phyloP scores from a whole-genome alignment of 2,113 vertebrate species.

The Paedocypris sp. region DNA sequence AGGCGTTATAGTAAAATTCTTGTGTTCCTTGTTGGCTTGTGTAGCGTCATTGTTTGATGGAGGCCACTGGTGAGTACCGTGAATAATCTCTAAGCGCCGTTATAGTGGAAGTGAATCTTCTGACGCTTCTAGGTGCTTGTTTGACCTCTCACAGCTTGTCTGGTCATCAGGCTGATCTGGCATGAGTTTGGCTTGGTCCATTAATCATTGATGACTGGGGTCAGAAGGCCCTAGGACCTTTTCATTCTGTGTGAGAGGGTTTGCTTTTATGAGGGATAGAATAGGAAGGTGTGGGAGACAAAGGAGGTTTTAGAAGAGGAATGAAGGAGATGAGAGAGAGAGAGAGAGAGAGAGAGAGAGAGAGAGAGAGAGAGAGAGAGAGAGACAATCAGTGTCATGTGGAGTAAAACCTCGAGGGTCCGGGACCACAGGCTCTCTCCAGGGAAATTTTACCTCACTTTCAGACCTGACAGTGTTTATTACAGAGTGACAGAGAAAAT shows the following conservation, averaged over 20 bases:
- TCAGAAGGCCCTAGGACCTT: slow-evolving; percentile 24
- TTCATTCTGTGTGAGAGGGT: slow-evolving; percentile 29
- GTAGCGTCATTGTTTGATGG: neutral
- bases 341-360: slow-evolving; percentile 14
- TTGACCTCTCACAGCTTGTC: slow-evolving; percentile 39
- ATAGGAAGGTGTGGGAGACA: slow-evolving; percentile 19
- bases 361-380: slow-evolving; percentile 12
- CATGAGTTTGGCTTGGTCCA: slow-evolving; percentile 55
- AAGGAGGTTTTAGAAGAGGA: no score
- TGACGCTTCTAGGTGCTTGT: slow-evolving; percentile 6
- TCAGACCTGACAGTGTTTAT: slow-evolving; percentile 15
- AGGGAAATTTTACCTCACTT: slow-evolving; percentile 25
- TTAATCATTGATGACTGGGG: slow-evolving; percentile 56
- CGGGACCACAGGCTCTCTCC: slow-evolving; percentile 9
- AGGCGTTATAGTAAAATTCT: no score
- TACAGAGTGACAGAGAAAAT: slow-evolving; percentile 23
- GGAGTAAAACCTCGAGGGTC: neutral
- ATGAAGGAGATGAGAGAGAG: no score
- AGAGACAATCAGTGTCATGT: slow-evolving; percentile 24
- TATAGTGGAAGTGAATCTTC: slow-evolving; percentile 2
- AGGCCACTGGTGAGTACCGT: slow-evolving; percentile 1
- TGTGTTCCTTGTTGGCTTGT: neutral
- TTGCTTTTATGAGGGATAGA: slow-evolving; percentile 33
- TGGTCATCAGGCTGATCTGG: slow-evolving; percentile 42
- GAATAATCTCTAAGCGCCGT: slow-evolving; percentile 6